Evolutionary conservation across 2,888 invertebrate species (phyloP), one percentile per base, ranked within the genome.

Genomic region (Phyto melanocephala): DNA sequence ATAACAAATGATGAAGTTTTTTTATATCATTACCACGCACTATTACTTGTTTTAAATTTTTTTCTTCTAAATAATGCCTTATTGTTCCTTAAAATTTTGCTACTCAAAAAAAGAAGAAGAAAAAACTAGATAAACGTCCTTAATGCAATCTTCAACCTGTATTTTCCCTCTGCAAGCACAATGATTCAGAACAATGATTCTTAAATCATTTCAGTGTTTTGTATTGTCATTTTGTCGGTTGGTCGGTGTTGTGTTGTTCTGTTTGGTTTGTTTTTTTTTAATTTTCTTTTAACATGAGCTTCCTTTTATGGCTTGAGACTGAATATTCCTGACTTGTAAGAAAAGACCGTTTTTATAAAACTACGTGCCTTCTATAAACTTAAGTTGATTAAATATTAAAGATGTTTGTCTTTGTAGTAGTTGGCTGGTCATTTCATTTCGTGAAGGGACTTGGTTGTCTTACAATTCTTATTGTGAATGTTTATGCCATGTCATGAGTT

Each of bases 221-320:
- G 11, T 62, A 11, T 76, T 72, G 62, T 68, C 67, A 68, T 68
- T 56, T 45, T 74, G 74, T 33, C 24, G 28, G 2, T 37, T 50
- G 33, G 20, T 28, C 65, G 33, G 28, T 20, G n/a, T n/a, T n/a
- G n/a, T n/a, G n/a, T n/a, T n/a, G n/a, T n/a, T 11, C 13, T 40
- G 50, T 45, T 50, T 45, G 47, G 33, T 11, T 37, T 60, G 28
- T 17, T 40, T 52, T 42, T 24, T 62, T 54, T 68, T 68, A 22
- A 52, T n/a, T n/a, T 47, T 37, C 37, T 58, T 58, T 11, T 37
- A 56, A 17, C 17, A 45, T 28, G 50, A 40, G 50, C 56, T 78
- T 81, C 77, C 81, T 68, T 81, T 78, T 81, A 74, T 70, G 77
- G 81, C 37, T 45, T 10, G 28, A 5, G 28, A 28, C 28, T 28